A percentile compares a stretch with the other conserved stretches of the same genome.
Evolutionary conservation across 2,888 invertebrate species (phyloP).

Genomic region (Sphaerophoria rueppellii): DNA sequence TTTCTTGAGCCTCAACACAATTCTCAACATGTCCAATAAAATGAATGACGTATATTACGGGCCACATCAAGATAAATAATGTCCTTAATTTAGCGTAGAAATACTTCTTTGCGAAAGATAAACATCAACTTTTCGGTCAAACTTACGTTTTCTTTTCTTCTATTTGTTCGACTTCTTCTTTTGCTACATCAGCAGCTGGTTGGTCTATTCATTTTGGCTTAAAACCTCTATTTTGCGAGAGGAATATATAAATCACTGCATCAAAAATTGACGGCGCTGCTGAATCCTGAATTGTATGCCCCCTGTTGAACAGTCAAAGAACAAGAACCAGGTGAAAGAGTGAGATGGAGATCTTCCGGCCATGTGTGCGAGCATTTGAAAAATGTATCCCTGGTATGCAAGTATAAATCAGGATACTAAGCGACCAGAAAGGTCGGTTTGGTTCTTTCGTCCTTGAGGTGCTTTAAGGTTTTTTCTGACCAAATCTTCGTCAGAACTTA

Average conservation of each 20-base stretch:
- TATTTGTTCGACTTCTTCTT: background rate
- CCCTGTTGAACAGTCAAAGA: background rate
- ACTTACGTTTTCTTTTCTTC: slow-evolving; percentile 22
- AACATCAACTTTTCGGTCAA: slow-evolving; percentile 45
- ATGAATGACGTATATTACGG: slow-evolving; percentile 60
- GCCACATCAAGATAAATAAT: slow-evolving; percentile 59
- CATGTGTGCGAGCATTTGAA: slow-evolving; percentile 57
- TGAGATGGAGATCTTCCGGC: background rate
- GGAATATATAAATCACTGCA: slow-evolving; percentile 59
- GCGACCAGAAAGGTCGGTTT: slow-evolving; percentile 25
- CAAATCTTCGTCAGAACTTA: background rate
- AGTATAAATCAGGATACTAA: slow-evolving; percentile 58
- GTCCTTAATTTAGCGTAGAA: slow-evolving; percentile 34
- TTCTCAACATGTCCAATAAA: slow-evolving; percentile 39
- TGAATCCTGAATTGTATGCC: slow-evolving; percentile 27
- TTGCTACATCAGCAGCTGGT: slow-evolving; percentile 9
- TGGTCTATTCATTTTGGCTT: slow-evolving; percentile 44
- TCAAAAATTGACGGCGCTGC: slow-evolving; percentile 57
- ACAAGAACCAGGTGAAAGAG: background rate
- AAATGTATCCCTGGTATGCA: slow-evolving; percentile 49
- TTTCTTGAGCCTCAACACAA: slow-evolving; percentile 34
- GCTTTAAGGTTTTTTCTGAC: background rate
- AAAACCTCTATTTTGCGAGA: slow-evolving; percentile 37
- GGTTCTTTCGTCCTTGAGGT: background rate
- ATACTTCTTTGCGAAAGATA: slow-evolving; percentile 34